These are phyloP conservation scores for Pygocentrus nattereri DNA, from an alignment of 2,797 vertebrate genomes.

Conservation along the genomic window DNA sequence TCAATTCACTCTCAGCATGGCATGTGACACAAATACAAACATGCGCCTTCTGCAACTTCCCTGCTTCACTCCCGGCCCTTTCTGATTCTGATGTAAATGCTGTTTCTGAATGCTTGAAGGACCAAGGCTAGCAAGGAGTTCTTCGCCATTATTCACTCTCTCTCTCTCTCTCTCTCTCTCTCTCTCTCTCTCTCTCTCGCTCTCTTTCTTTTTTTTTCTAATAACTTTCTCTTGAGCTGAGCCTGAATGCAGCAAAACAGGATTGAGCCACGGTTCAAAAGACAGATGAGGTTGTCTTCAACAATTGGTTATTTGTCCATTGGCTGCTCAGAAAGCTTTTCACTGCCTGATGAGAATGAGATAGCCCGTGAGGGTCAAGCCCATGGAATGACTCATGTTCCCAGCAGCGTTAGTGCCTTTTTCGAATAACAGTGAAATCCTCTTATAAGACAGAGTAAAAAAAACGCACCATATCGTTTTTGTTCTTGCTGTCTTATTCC, in stretches of 20 bases:
- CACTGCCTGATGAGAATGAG: conserved; percentile 11
- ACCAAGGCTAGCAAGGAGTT: not conserved
- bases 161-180: conserved; percentile 1
- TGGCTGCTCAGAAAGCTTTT: conserved; percentile 31
- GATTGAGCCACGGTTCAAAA: conserved; percentile 48
- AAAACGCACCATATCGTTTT: conserved; percentile 24
- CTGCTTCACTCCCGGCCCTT: not conserved
- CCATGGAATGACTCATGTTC: conserved; percentile 26
- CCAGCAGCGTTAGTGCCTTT: conserved; percentile 23
- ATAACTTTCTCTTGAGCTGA: conserved; percentile 5
- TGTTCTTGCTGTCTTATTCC: conserved; percentile 11
- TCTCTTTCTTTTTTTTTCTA: conserved; percentile 1
- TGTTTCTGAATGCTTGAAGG: conserved; percentile 5
- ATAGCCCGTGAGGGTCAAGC: conserved; percentile 39
- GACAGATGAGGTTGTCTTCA: conserved; percentile 46
- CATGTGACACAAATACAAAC: conserved; percentile 4
- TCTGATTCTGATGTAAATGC: conserved; percentile 4
- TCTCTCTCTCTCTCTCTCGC: conserved; percentile 12
- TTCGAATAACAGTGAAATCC: conserved; percentile 39
- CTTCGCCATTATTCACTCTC: not conserved
- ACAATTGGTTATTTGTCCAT: conserved; percentile 57
- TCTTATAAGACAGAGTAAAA: conserved; percentile 11
- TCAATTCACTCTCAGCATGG: conserved; percentile 19
- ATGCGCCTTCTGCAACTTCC: not conserved
- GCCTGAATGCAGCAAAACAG: conserved; percentile 18